Evolutionary conservation across 2,888 invertebrate genomes (phyloP), one percentile per base, ranked within the genome.

Genomic region (Pammene aurita): DNA sequence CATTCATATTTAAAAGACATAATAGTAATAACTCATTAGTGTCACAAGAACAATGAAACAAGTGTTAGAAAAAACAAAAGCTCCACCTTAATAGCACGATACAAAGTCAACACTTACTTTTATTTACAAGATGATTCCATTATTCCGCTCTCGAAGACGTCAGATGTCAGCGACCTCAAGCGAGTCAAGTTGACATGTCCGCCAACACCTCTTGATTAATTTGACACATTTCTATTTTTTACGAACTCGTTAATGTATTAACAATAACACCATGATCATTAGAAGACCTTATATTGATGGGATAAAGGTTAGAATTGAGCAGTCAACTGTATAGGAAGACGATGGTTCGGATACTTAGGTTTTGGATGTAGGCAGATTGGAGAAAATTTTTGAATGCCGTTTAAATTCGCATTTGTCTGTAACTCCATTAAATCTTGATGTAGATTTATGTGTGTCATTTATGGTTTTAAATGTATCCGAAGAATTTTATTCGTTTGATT

Each of bases 101-200:
- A 26, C 4, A 26, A 26, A 26, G 26, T 26, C 26, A 26, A 26
- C 26, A 26, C 26, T 26, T 26, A 26, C 26, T 26, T 26, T 26
- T 26, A 26, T 26, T 26, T 48, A 54, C 52, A 10, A 61, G 50
- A 52, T 26, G 60, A 55, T 54, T 55, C 46, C 46, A 42, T 46
- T 67, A 46, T 38, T 34, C 35, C 44, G 16, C 35, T 46, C 9
- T 38, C 55, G 6, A 16, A 48, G 26, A 64, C 63, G 63, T 70
- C 73, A 69, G 72, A 72, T 68, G 78, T 78, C 81, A 77, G 76
- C 80, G 78, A 82, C 78, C 81, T 63, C 66, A 65, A 66, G 65
- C 74, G 72, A 79, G 79, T 76, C 75, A 79, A 78, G 76, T 79
- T 83, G 83, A 81, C 82, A 82, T 76, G 81, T 75, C 78, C 81